Evolutionary conservation across 2,888 invertebrate genomes (phyloP).

Genomic region (Pedicia rivosa): DNA sequence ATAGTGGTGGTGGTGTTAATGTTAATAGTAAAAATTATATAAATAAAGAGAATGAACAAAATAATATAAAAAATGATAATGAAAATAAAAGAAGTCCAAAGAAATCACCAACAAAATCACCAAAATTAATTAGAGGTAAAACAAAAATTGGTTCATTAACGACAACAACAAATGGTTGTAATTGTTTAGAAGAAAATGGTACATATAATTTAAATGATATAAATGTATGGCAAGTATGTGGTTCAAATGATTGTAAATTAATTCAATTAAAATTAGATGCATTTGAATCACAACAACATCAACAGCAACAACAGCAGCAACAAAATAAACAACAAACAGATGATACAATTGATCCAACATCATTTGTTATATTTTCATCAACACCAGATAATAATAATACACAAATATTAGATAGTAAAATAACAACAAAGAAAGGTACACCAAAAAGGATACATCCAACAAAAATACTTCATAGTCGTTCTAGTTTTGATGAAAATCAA

Average conservation of each 20-base stretch:
- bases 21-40: too few species aligned
- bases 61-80: background rate
- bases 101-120: background rate
- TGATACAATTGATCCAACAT: constrained; percentile 6
- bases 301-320: too few species aligned
- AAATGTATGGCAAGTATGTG: constrained; percentile 8
- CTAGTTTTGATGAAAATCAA: constrained; percentile 4
- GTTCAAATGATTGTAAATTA: constrained; percentile 5
- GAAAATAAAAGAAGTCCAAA: background rate
- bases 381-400: constrained; percentile 1
- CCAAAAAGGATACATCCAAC: background rate
- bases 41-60: constrained; percentile 1
- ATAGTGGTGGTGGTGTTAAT: too few species aligned
- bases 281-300: background rate
- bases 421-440: background rate
- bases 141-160: too few species aligned
- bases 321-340: too few species aligned
- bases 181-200: constrained; percentile 1
- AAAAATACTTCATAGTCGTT: constrained; percentile 2
- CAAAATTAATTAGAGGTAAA: too few species aligned
- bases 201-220: background rate
- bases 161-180: background rate
- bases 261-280: constrained; percentile 1
- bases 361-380: constrained; percentile 5
- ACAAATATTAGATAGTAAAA: background rate